Base-by-base conservation (phyloP, 1,140 invertebrate species). In the Eumaeus atala region DNA sequence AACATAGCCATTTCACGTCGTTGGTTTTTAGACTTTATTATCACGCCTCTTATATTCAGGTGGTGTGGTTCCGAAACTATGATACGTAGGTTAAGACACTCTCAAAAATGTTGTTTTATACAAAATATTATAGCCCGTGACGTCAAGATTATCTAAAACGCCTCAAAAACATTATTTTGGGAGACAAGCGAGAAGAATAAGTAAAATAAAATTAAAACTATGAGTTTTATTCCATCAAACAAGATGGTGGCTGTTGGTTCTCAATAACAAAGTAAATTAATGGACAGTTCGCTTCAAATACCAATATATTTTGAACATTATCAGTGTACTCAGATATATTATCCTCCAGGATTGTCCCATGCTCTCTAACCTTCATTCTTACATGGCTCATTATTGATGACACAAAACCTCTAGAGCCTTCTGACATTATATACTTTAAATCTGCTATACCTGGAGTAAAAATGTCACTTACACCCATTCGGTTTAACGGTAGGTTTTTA, bases 281-380 rank as follows among this genome's bases (percentile, higher is more conserved):
- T 2, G 91, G 91, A 56, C 87, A 84, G 62, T 92, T 91, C 0
- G 91, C 88, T 42, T 84, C 66, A 58, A 91, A 90, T 48, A 79
- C 87, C 0, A 91, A 90, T 12, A 90, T 84, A 0, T 89, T 83
- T 42, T 88, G 87, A 64, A 91, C 91, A 58, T 91, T 90, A 8
- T 80, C 58, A 42, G 84, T 75, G 44, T 66, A 74, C 1, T 81
- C 81, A 1, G 72, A 70, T 0, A 93, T 91, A 10, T 89, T 89
- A 0, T 93, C 93, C 7, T 91, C 89, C 7, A 94, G 94, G 11
- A 93, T 89, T 9, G 92, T 95, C 21, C 95, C 95, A 58, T 93
- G 88, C 80, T 96, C 95, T 54, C 93, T 92, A 0, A 96, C 92
- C 70, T 94, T 91, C 66, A 96, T 93, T 68, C 92, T 92, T 10